phyloP scores from a whole-genome alignment of 2,797 vertebrate species.

The Lagocephalus sceleratus region DNA sequence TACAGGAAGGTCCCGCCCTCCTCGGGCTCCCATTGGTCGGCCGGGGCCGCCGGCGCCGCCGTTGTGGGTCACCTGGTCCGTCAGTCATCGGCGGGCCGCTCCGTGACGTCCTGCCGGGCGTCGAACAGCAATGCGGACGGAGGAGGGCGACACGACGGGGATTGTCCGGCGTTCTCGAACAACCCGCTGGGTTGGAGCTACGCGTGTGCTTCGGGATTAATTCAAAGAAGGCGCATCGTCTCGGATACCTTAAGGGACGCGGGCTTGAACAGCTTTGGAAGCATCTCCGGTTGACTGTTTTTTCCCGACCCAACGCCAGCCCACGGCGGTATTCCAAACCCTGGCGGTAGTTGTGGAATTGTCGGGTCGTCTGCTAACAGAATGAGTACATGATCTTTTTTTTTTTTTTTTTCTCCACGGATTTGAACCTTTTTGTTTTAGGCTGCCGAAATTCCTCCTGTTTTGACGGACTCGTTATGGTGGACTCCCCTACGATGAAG shows the following conservation, averaged over 20 bases:
- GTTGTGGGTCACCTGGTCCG: conserved; percentile 76
- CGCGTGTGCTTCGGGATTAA: conserved; percentile 1
- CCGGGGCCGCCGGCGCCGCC: conserved; percentile 50
- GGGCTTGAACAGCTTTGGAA: conserved; percentile 37
- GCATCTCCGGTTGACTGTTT: conserved; percentile 59
- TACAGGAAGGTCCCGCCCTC: conserved; percentile 65
- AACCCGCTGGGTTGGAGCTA: conserved; percentile 26
- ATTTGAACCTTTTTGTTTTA: conserved; percentile 23
- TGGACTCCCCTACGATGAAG: conserved; percentile 82
- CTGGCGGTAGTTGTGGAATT: conserved; percentile 50
- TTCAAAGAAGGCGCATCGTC: conserved; percentile 14
- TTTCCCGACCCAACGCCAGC: conserved; percentile 56
- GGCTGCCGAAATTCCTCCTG: conserved; percentile 24
- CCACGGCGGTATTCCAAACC: conserved; percentile 67
- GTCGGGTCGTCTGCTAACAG: conserved; percentile 51
- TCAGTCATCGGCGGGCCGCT: conserved; percentile 64
- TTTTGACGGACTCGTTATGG: conserved; percentile 74
- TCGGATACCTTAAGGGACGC: conserved; percentile 4
- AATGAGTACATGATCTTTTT: conserved; percentile 71
- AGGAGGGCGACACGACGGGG: conserved; percentile 58
- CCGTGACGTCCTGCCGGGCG: conserved; percentile 32
- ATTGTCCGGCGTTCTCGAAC: conserved; percentile 46
- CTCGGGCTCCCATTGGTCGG: conserved; percentile 65
- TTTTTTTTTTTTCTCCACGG: conserved; percentile 30
- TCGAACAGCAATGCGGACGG: conserved; percentile 71